phyloP scores from a whole-genome alignment of 2,113 vertebrate species.

The Pitta sordida region DNA sequence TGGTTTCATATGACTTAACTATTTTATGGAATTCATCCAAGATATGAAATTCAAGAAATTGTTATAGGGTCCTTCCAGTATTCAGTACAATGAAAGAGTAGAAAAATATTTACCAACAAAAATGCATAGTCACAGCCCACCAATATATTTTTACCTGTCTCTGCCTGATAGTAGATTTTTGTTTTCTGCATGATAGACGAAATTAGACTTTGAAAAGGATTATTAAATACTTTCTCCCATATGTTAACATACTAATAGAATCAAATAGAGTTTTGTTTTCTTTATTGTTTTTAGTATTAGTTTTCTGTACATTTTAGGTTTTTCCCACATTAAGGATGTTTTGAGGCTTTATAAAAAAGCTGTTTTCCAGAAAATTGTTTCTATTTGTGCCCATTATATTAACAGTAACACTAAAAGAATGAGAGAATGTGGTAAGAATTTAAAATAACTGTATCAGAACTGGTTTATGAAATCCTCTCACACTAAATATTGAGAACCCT shows the following conservation, averaged over 20 bases:
- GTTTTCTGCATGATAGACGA: background rate
- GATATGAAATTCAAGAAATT: constrained; percentile 28
- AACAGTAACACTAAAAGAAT: background rate
- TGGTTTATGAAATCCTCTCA: background rate
- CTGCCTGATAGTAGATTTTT: background rate
- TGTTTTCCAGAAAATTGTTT: background rate
- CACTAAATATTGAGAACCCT: background rate
- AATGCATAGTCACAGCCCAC: background rate
- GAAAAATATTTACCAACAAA: constrained; percentile 1
- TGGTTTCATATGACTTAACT: constrained; percentile 9
- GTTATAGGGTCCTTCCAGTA: background rate
- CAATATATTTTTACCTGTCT: background rate
- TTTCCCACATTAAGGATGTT: background rate
- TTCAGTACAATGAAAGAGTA: background rate
- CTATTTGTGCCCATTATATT: background rate
- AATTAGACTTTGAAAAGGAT: background rate
- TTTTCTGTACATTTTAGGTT: background rate
- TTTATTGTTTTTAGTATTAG: background rate
- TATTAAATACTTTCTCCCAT: background rate
- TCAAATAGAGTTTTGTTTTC: background rate
- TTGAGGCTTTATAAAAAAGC: background rate
- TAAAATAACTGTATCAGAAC: background rate
- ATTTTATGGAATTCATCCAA: background rate
- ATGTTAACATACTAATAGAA: background rate
- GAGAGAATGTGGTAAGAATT: background rate